Conservation (phyloP, 1,140 invertebrate species). For the Marisa cornuarietis region DNA sequence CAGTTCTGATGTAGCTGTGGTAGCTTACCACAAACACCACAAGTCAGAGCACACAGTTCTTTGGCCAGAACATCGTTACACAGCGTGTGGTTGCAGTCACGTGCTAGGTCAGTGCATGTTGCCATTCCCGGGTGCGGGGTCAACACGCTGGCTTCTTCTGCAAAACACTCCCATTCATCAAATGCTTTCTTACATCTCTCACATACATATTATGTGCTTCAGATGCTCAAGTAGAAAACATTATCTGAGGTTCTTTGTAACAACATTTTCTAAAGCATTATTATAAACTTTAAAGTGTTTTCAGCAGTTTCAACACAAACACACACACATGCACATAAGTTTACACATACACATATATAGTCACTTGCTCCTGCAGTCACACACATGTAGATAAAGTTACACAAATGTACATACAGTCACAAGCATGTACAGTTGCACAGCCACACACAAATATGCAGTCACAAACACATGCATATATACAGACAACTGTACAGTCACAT, state of each 20-base stretch:
- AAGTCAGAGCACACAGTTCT: too few species aligned
- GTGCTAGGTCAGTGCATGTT: too few species aligned
- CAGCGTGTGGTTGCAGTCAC: too few species aligned
- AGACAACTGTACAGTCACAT: too few species aligned
- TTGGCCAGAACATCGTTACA: too few species aligned
- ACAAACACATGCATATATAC: background rate
- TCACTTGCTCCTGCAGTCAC: too few species aligned
- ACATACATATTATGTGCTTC: background rate
- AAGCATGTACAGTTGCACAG: background rate
- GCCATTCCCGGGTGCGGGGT: too few species aligned
- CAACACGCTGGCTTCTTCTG: too few species aligned
- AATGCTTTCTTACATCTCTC: background rate
- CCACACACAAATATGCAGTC: background rate
- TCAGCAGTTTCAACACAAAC: background rate
- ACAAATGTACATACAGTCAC: background rate
- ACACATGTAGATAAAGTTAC: conserved; percentile 1
- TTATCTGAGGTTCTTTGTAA: background rate
- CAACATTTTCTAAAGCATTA: background rate
- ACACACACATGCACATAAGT: background rate
- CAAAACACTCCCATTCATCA: too few species aligned
- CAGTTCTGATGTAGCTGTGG: too few species aligned
- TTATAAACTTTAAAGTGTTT: background rate
- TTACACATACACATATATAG: background rate
- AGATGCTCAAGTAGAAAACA: background rate
- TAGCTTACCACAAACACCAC: too few species aligned